Evolutionary conservation across 1,140 invertebrate species (phyloP).

Genomic region (Drosophila ercepeae): DNA sequence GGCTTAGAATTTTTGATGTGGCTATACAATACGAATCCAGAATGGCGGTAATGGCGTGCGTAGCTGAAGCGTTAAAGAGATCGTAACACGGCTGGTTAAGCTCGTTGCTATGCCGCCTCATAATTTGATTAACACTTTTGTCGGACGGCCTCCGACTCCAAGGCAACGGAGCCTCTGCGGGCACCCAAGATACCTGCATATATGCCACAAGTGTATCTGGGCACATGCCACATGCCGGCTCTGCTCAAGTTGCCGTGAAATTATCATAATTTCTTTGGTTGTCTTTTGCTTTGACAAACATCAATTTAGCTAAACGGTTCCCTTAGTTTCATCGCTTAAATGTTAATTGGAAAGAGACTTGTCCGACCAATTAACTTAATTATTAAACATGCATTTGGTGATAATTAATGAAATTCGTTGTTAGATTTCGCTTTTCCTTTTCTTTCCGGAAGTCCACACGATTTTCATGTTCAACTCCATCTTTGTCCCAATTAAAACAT

Average conservation of each 20-base stretch:
- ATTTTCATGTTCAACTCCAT: background rate
- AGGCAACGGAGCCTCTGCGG: background rate
- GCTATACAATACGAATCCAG: background rate
- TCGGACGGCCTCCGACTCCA: constrained; percentile 14
- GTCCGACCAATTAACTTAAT: constrained; percentile 8
- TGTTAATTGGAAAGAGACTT: constrained; percentile 22
- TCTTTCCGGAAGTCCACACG: background rate
- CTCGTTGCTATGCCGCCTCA: constrained; percentile 53
- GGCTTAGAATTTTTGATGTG: constrained; percentile 59
- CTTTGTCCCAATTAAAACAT: background rate
- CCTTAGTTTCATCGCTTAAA: constrained; percentile 17
- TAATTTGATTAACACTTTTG: constrained; percentile 80
- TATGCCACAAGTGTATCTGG: constrained; percentile 28
- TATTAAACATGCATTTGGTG: background rate
- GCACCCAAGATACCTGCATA: constrained; percentile 1
- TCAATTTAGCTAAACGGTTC: constrained; percentile 28
- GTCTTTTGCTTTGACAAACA: constrained; percentile 66
- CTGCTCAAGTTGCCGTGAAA: constrained; percentile 67
- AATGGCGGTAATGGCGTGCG: constrained; percentile 65
- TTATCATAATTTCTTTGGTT: constrained; percentile 65
- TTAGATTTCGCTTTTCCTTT: background rate
- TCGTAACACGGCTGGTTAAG: constrained; percentile 72
- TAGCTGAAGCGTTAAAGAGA: constrained; percentile 81
- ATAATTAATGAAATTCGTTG: constrained; percentile 9
- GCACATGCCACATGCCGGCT: constrained; percentile 32